Evolutionary conservation across 2,888 invertebrate species (phyloP).

Genomic region (Epistrophe eligans): DNA sequence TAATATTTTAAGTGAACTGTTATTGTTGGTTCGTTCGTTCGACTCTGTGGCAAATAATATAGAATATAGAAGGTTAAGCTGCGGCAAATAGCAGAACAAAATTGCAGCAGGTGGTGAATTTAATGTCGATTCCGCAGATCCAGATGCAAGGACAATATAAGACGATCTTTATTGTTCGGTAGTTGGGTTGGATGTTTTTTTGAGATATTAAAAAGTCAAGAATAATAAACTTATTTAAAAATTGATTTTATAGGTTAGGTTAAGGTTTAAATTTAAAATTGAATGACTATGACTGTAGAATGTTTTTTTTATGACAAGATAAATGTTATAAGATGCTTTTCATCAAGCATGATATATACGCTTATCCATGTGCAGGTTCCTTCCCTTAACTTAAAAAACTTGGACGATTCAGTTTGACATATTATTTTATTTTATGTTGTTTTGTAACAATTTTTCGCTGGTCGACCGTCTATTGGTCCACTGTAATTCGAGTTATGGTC

Average conservation of each 20-base stretch:
- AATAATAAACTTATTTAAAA: neutral
- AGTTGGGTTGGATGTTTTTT: neutral
- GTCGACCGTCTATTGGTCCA: too few relatives aligned
- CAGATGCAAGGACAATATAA: constrained; percentile 34
- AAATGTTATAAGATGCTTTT: too few relatives aligned
- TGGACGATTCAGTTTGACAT: too few relatives aligned
- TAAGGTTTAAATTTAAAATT: neutral
- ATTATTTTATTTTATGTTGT: too few relatives aligned
- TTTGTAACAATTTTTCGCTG: too few relatives aligned
- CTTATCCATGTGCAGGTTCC: too few relatives aligned
- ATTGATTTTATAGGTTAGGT: neutral
- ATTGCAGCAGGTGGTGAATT: constrained; percentile 66
- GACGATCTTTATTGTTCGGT: neutral
- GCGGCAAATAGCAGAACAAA: neutral
- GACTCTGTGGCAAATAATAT: constrained; percentile 11
- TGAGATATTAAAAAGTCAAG: neutral
- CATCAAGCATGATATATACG: too few relatives aligned
- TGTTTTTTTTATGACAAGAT: too few relatives aligned
- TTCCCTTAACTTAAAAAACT: too few relatives aligned
- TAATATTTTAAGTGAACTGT: constrained; percentile 67
- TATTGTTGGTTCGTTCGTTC: constrained; percentile 46
- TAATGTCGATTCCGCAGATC: constrained; percentile 41
- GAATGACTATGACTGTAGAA: too few relatives aligned
- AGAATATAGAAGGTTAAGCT: neutral
- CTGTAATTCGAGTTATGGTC: too few relatives aligned